Percentiles rank a stretch among this genome's conserved stretches.
Evolutionary conservation across 2,888 invertebrate genomes (phyloP).

Genomic region (Cheiracanthium punctorium): DNA sequence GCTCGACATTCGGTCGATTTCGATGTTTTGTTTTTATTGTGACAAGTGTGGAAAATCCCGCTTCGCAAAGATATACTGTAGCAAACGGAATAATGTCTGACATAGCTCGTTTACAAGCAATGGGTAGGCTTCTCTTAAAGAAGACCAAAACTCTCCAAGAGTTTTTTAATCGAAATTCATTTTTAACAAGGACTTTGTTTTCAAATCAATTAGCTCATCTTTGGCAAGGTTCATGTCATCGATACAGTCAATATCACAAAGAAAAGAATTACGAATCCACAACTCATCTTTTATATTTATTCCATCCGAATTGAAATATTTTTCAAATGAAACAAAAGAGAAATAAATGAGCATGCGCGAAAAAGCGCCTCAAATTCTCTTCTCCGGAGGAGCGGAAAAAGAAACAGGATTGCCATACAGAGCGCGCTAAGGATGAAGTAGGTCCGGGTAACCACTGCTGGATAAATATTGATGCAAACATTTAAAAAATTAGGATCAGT

Average conservation of each 20-base stretch:
- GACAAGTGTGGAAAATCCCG: conserved; percentile 36
- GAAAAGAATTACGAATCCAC: conserved; percentile 47
- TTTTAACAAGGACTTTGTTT: conserved; percentile 52
- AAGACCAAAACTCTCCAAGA: too few relatives aligned
- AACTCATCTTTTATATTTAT: conserved; percentile 50
- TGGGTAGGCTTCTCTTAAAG: too few relatives aligned
- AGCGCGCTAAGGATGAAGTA: conserved; percentile 70
- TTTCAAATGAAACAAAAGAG: too few relatives aligned
- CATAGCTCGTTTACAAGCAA: conserved; percentile 33
- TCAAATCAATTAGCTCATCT: conserved; percentile 50
- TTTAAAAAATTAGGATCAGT: too few relatives aligned
- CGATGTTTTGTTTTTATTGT: conserved; percentile 40
- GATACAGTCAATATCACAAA: conserved; percentile 49
- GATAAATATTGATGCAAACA: too few relatives aligned
- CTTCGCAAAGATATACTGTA: conserved; percentile 44
- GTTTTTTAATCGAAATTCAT: conserved; percentile 49
- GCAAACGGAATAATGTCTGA: conserved; percentile 48
- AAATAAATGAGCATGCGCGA: too few relatives aligned
- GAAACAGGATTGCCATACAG: conserved; percentile 64
- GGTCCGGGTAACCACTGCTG: conserved; percentile 34
- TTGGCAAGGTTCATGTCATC: conserved; percentile 50
- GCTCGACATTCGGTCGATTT: conserved; percentile 43
- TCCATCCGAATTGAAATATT: too few relatives aligned
- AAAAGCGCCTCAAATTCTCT: too few relatives aligned
- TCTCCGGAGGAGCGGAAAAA: conserved; percentile 31